Evolutionary conservation across 2,113 vertebrate species (phyloP).

Genomic region (Coptodon rendalli): DNA sequence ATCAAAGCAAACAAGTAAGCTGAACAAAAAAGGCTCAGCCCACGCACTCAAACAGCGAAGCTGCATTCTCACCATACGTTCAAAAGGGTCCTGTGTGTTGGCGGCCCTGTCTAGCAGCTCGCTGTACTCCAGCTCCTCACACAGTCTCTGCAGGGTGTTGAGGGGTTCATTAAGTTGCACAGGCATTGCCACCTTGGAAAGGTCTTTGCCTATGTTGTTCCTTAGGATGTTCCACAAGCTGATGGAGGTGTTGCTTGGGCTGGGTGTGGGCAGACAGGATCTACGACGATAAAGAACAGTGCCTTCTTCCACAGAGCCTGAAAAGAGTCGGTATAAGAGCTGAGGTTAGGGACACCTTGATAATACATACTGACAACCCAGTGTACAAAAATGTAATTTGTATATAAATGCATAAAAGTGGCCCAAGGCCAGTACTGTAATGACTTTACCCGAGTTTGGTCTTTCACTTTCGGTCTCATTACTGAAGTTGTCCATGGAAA

Average conservation of each 20-base stretch:
- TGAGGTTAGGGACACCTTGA: neutral
- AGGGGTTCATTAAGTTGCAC: constrained; percentile 93
- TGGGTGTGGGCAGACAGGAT: constrained; percentile 79
- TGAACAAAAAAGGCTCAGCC: neutral
- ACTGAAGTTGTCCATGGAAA: constrained; percentile 90
- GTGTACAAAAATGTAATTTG: neutral
- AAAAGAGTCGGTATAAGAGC: neutral
- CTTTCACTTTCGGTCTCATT: constrained; percentile 84
- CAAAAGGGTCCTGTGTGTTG: constrained; percentile 67
- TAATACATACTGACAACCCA: neutral
- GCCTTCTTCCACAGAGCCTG: constrained; percentile 69
- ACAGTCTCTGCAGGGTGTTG: constrained; percentile 92
- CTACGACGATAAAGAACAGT: constrained; percentile 63
- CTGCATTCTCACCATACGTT: constrained; percentile 83
- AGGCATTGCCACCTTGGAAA: constrained; percentile 97
- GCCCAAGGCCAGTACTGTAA: neutral
- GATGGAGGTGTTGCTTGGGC: constrained; percentile 85
- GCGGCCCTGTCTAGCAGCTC: constrained; percentile 89
- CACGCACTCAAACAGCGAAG: neutral
- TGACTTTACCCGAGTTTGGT: constrained; percentile 76
- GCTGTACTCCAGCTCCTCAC: constrained; percentile 96
- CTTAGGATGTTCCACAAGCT: constrained; percentile 96
- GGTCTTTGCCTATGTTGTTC: constrained; percentile 96
- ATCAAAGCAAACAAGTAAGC: neutral
- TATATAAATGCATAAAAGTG: neutral